phyloP scores from a whole-genome alignment of 2,113 vertebrate species.

The Plecturocebus donacophilus region DNA sequence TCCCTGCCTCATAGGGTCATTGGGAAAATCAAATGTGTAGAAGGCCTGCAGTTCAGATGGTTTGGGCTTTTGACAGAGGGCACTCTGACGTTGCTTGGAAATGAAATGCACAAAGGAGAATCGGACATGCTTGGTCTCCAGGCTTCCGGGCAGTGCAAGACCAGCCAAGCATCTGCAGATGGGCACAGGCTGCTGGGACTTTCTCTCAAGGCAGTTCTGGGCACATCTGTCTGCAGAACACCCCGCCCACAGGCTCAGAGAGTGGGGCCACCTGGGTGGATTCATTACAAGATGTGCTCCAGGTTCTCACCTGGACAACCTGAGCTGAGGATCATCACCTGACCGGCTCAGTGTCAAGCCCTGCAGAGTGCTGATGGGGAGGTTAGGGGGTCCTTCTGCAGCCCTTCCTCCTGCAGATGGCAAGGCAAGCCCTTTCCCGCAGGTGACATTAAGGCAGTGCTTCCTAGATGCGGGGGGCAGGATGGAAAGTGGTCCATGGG shows the following conservation, averaged over 20 bases:
- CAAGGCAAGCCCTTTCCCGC: rapidly evolving
- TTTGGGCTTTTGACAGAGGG: neutral
- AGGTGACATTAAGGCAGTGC: rapidly evolving
- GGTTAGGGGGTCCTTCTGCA: rapidly evolving
- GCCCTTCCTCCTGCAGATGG: neutral
- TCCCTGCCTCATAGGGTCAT: neutral
- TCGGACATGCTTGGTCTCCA: neutral
- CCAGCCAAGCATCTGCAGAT: rapidly evolving
- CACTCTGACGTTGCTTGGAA: rapidly evolving
- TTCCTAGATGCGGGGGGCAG: rapidly evolving
- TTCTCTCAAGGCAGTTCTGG: neutral
- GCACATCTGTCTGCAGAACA: rapidly evolving
- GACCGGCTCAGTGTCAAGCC: rapidly evolving
- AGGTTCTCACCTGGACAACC: neutral
- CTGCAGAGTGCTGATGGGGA: rapidly evolving
- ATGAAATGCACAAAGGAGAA: neutral
- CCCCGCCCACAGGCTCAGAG: neutral
- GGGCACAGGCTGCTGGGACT: neutral
- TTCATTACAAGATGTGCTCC: rapidly evolving
- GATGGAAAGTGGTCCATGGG: rapidly evolving
- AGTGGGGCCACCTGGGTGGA: rapidly evolving
- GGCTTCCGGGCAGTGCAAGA: rapidly evolving
- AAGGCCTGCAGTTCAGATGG: neutral
- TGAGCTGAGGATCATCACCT: rapidly evolving
- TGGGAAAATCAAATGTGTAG: rapidly evolving